Percentiles rank a stretch among this genome's conserved stretches.
These are phyloP conservation scores for Trachurus trachurus DNA, from an alignment of 2,797 vertebrate species.

Conservation along the genomic window DNA sequence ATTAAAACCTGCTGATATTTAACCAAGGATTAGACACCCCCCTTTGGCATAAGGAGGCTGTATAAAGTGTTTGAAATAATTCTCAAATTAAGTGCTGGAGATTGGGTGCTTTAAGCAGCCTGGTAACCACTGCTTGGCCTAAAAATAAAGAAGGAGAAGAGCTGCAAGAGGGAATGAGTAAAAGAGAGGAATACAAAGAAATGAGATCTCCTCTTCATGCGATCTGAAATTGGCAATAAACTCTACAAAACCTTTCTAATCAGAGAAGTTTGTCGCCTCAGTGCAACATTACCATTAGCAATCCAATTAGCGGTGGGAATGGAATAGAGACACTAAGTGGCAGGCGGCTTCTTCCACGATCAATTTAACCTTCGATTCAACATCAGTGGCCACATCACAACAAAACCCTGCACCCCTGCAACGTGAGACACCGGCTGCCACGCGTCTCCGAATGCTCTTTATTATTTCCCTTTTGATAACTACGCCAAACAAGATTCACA, in stretches of 20 bases:
- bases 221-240: constrained; percentile 18
- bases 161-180: neutral
- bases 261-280: constrained; percentile 65
- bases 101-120: constrained; percentile 37
- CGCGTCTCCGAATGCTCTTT: neutral
- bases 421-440: constrained; percentile 1
- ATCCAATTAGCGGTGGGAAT: constrained; percentile 70
- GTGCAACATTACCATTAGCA: constrained; percentile 72
- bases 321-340: constrained; percentile 68
- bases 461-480: constrained; percentile 1
- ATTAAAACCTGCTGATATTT: constrained; percentile 78
- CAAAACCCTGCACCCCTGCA: constrained; percentile 34
- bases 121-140: constrained; percentile 20
- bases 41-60: constrained; percentile 55
- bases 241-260: constrained; percentile 56
- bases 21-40: constrained; percentile 70
- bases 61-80: constrained; percentile 62
- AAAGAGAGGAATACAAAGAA: neutral
- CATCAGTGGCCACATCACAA: constrained; percentile 63
- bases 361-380: constrained; percentile 79
- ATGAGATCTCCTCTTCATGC: neutral
- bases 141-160: constrained; percentile 17
- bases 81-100: constrained; percentile 54
- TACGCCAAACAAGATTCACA: constrained; percentile 31
- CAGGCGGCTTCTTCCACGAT: constrained; percentile 61